A percentile compares a stretch with the other conserved stretches of the same genome.
These are phyloP conservation scores for Arge pagana DNA, from an alignment of 2,888 invertebrate genomes.

Conservation along the genomic window DNA sequence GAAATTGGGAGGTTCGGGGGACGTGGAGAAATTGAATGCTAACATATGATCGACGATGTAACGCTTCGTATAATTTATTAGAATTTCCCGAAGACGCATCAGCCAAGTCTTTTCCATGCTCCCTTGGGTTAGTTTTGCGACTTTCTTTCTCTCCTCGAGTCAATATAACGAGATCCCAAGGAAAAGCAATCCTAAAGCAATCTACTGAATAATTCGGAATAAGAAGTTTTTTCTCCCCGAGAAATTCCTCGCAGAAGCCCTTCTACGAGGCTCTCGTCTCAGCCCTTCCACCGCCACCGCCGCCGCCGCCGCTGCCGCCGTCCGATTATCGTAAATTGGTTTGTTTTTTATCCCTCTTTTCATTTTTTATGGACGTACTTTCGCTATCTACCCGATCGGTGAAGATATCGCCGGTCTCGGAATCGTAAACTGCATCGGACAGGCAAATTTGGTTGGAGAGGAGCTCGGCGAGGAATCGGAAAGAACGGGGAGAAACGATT, in stretches of 20 bases:
- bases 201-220: conserved; percentile 16
- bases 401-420: conserved; percentile 17
- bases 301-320: too few species aligned
- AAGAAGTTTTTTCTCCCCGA: conserved; percentile 5
- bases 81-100: too few species aligned
- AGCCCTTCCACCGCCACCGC: too few species aligned
- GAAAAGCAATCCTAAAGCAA: conserved; percentile 8
- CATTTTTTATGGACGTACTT: conserved; percentile 4
- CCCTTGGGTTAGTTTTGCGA: neutral
- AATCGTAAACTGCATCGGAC: conserved; percentile 22
- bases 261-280: too few species aligned
- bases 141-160: neutral
- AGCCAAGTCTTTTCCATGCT: too few species aligned
- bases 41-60: too few species aligned
- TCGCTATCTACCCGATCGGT: conserved; percentile 17
- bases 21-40: neutral
- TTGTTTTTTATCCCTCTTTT: neutral
- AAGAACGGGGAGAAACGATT: neutral
- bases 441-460: conserved; percentile 10
- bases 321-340: conserved; percentile 23
- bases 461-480: neutral
- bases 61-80: neutral
- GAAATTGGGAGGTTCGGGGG: too few species aligned
- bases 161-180: neutral
- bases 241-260: too few species aligned